Percentiles rank a stretch among this genome's conserved stretches.
Evolutionary conservation across 30 jellyfish, hydroid and myxozoan genomes (phyloP).

Genomic region (Pseudorhiza aurosa): DNA sequence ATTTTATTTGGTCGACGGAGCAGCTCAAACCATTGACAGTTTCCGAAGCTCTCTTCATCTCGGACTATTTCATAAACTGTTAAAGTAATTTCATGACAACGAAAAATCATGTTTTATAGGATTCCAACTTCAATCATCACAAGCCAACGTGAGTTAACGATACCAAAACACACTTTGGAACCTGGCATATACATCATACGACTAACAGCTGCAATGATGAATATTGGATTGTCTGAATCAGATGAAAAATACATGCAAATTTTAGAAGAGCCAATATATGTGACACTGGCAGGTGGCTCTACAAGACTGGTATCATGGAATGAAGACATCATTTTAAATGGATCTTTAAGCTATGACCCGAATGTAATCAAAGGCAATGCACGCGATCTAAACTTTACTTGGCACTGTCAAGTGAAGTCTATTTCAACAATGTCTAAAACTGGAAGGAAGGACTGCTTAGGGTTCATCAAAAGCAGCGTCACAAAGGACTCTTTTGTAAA

Average conservation of each 20-base stretch:
- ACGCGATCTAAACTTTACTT: slow-evolving; percentile 11
- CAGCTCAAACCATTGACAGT: too few species aligned
- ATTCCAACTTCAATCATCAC: slow-evolving; percentile 50
- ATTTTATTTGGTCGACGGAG: too few species aligned
- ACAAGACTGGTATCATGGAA: slow-evolving; percentile 40
- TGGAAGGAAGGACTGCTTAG: slow-evolving; percentile 57
- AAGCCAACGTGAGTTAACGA: slow-evolving; percentile 37
- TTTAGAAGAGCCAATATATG: slow-evolving; percentile 27
- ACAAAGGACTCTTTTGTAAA: slow-evolving; percentile 13
- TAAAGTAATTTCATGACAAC: too few species aligned
- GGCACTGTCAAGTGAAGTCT: slow-evolving; percentile 64
- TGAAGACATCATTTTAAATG: slow-evolving; percentile 29
- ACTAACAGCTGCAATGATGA: slow-evolving; percentile 27
- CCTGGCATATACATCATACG: slow-evolving; percentile 50
- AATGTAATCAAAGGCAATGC: slow-evolving; percentile 4
- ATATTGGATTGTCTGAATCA: slow-evolving; percentile 43
- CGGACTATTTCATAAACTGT: too few species aligned
- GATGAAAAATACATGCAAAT: slow-evolving; percentile 44
- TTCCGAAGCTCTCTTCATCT: too few species aligned
- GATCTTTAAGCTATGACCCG: slow-evolving; percentile 45
- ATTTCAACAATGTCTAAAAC: slow-evolving; percentile 20
- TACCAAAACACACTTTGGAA: slow-evolving; percentile 8
- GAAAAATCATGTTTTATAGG: too few species aligned
- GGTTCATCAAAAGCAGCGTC: slow-evolving; percentile 13
- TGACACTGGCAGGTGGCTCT: slow-evolving; percentile 30